A percentile compares a stretch with the other conserved stretches of the same genome.
phyloP scores from a whole-genome alignment of 2,113 vertebrate genomes.

The Rhynchopsitta pachyrhyncha region DNA sequence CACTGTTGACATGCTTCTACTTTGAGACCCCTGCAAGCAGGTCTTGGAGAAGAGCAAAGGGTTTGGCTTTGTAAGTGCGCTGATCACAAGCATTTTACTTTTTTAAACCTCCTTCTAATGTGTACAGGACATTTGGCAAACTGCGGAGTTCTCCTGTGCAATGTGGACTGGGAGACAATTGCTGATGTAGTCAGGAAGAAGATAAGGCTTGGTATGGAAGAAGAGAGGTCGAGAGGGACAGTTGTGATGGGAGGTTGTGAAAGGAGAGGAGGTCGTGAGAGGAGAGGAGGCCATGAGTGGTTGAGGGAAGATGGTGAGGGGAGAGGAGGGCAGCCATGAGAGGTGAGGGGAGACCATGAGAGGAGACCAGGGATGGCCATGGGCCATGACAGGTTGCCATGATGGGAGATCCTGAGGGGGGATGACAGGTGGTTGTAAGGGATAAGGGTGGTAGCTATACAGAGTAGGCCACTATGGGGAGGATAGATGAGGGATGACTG shows the following conservation, averaged over 20 bases:
- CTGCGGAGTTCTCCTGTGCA: background rate
- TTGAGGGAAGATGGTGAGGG: background rate
- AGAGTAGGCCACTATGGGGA: background rate
- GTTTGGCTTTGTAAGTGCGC: background rate
- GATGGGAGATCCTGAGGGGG: background rate
- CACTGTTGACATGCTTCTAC: background rate
- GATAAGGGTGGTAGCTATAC: background rate
- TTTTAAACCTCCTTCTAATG: background rate
- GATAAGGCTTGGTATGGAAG: background rate
- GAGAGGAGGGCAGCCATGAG: too few relatives aligned
- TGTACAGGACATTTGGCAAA: background rate
- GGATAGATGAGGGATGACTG: background rate
- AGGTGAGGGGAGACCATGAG: background rate
- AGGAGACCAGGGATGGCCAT: background rate
- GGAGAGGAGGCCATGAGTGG: background rate
- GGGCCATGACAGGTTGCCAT: background rate
- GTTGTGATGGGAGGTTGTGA: background rate
- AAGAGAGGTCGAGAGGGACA: background rate
- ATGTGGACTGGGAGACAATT: background rate
- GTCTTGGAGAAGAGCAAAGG: background rate
- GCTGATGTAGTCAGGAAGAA: background rate
- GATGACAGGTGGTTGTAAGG: background rate
- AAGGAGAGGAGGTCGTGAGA: background rate
- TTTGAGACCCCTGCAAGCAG: background rate
- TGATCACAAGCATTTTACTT: background rate